A percentile compares a stretch with the other conserved stretches of the same genome.
Conservation (phyloP, 1,140 invertebrate genomes). For the Hycleus phaleratus region DNA sequence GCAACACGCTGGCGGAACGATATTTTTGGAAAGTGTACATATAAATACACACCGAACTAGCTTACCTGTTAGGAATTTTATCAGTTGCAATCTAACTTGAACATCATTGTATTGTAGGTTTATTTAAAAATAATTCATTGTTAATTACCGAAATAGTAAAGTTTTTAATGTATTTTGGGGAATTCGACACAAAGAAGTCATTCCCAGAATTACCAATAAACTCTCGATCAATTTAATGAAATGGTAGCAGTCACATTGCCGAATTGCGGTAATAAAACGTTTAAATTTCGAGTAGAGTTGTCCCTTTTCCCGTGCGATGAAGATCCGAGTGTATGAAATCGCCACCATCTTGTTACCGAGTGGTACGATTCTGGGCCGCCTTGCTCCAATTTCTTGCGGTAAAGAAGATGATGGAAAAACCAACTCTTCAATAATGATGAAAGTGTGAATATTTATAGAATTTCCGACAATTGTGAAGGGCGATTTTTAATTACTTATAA, state of each 20-base stretch:
- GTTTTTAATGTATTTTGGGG: too few species aligned
- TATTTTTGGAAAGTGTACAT: slow-evolving; percentile 19
- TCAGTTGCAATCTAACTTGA: slow-evolving; percentile 8
- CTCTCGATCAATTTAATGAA: too few species aligned
- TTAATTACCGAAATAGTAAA: slow-evolving; percentile 1
- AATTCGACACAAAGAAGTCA: too few species aligned
- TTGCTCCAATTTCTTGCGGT: slow-evolving; percentile 4
- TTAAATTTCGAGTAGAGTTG: too few species aligned
- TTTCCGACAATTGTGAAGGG: too few species aligned
- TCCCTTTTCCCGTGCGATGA: too few species aligned
- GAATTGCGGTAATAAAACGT: too few species aligned
- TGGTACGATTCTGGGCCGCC: slow-evolving; percentile 11
- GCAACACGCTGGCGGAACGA: slow-evolving; percentile 18
- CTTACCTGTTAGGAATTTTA: slow-evolving; percentile 17
- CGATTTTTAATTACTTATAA: too few species aligned
- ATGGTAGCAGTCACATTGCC: too few species aligned
- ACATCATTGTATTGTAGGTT: background rate
- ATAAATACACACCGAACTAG: background rate
- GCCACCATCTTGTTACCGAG: slow-evolving; percentile 17
- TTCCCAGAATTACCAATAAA: too few species aligned
- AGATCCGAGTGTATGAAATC: slow-evolving; percentile 4
- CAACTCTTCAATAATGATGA: slow-evolving; percentile 2
- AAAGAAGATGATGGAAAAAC: slow-evolving; percentile 5
- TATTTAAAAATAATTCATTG: slow-evolving; percentile 8
- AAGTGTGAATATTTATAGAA: background rate